phyloP scores from a whole-genome alignment of 2,888 invertebrate genomes.

The Lasioglossum leucozonium region DNA sequence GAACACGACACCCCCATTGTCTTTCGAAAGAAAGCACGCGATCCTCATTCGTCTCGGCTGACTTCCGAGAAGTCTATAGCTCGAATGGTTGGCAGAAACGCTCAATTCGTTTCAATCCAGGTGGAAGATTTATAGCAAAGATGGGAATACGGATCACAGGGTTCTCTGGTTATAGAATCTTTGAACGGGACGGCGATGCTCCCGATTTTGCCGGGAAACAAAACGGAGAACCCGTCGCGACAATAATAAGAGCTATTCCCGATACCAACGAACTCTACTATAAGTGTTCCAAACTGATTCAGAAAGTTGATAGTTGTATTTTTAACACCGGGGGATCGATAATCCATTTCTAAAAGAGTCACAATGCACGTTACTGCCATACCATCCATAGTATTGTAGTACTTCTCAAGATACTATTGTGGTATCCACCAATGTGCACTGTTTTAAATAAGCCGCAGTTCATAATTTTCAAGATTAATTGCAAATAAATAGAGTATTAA shows the following conservation, averaged over 20 bases:
- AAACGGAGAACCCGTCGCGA: neutral
- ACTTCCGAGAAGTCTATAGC: constrained; percentile 39
- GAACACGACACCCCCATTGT: neutral
- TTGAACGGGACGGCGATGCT: neutral
- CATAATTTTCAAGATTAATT: too few species aligned
- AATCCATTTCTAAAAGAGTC: neutral
- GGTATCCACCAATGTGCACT: too few species aligned
- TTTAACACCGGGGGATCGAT: neutral
- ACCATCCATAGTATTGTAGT: neutral
- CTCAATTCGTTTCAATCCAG: constrained; percentile 22
- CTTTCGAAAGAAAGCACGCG: neutral
- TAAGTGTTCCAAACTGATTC: neutral
- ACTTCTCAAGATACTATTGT: too few species aligned
- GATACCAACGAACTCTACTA: neutral
- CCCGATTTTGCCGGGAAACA: neutral
- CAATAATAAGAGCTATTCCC: neutral
- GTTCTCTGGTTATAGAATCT: neutral
- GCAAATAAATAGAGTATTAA: neutral
- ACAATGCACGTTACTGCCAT: neutral
- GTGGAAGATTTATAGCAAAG: neutral
- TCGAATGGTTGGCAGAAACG: neutral
- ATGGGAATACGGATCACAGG: neutral
- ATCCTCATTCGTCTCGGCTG: constrained; percentile 16
- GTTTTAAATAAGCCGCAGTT: too few species aligned
- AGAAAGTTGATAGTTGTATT: neutral